Percentiles rank a stretch among this genome's conserved stretches.
Conservation (phyloP, 2,113 vertebrate genomes). For the Irena cyanogastra region DNA sequence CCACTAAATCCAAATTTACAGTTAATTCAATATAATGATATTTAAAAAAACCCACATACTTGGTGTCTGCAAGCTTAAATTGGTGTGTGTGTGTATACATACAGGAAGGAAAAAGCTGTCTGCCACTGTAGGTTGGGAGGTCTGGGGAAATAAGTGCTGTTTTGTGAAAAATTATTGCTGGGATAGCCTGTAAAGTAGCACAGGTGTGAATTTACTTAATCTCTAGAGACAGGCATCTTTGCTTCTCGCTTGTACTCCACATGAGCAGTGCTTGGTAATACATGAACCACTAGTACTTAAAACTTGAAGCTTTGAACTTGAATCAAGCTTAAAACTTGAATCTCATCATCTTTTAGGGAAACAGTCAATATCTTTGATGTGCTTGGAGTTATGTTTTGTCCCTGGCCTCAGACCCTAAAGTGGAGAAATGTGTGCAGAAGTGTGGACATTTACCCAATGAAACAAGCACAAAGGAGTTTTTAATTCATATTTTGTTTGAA, state of each 20-base stretch:
- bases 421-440: background rate
- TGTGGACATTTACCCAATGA: background rate
- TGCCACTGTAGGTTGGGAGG: background rate
- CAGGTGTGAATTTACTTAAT: background rate
- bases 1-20: background rate
- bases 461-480: background rate
- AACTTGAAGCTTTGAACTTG: background rate
- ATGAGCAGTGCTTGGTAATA: background rate
- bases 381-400: background rate
- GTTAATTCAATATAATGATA: background rate
- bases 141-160: background rate
- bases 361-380: background rate
- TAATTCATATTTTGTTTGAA: background rate
- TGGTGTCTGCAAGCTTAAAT: background rate
- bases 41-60: background rate
- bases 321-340: background rate
- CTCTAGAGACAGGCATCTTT: background rate
- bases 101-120: background rate
- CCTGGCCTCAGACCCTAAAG: background rate
- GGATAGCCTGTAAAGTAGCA: background rate
- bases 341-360: background rate
- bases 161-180: background rate
- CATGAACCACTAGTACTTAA: accelerated
- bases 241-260: background rate
- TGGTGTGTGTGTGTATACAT: background rate